Percentiles rank a stretch among this genome's conserved stretches.
Evolutionary conservation across 1,140 invertebrate genomes (phyloP).

Genomic region (Probaryconus sp.): DNA sequence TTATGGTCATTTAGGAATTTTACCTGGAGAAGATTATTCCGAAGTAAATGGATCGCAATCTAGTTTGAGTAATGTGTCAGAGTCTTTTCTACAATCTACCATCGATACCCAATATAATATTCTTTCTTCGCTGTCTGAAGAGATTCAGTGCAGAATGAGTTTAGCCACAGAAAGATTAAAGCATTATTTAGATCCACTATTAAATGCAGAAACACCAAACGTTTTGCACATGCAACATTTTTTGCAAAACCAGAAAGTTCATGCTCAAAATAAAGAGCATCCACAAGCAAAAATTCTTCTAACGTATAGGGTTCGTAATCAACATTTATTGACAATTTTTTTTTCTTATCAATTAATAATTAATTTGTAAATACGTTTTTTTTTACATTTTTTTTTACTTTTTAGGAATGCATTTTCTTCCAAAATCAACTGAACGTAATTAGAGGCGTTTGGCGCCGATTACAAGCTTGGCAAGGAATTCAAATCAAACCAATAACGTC

Average conservation of each 20-base stretch:
- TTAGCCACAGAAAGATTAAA: slow-evolving; percentile 89
- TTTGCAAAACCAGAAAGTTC: slow-evolving; percentile 79
- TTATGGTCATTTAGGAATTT: slow-evolving; percentile 91
- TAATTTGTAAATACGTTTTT: neutral
- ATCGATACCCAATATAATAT: slow-evolving; percentile 80
- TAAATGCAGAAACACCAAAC: slow-evolving; percentile 87
- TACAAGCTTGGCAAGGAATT: slow-evolving; percentile 80
- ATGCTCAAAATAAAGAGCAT: slow-evolving; percentile 80
- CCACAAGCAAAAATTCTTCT: slow-evolving; percentile 84
- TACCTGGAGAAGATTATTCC: slow-evolving; percentile 83
- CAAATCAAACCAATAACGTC: slow-evolving; percentile 73
- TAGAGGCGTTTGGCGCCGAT: slow-evolving; percentile 83
- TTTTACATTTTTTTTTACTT: neutral
- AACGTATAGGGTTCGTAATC: slow-evolving; percentile 87
- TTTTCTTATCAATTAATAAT: slow-evolving; percentile 11
- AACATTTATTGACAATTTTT: too few relatives aligned
- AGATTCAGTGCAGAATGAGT: slow-evolving; percentile 89
- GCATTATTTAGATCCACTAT: slow-evolving; percentile 85
- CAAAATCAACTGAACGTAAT: slow-evolving; percentile 90
- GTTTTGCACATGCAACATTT: slow-evolving; percentile 89
- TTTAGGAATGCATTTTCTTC: slow-evolving; percentile 86
- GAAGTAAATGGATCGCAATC: slow-evolving; percentile 74
- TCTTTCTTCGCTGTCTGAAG: slow-evolving; percentile 83
- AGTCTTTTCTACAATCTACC: slow-evolving; percentile 73
- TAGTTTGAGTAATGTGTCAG: slow-evolving; percentile 65